Conservation (phyloP, 2,888 invertebrate species). For the Lasioglossum malachurum region DNA sequence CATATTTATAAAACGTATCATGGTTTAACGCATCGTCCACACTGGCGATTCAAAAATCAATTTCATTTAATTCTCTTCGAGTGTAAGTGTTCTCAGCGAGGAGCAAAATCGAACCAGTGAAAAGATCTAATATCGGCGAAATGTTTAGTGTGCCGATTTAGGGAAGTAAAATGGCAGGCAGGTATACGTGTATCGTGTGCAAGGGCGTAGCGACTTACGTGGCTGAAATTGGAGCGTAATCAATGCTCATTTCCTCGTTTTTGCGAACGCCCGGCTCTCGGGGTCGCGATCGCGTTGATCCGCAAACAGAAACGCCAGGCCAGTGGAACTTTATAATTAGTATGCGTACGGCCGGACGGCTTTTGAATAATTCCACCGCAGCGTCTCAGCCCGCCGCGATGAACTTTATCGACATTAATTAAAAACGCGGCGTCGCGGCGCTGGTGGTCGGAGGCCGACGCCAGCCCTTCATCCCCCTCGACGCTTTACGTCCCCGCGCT, state of each 20-base stretch:
- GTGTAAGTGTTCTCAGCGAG: too few species aligned
- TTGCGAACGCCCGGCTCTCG: constrained; percentile 51
- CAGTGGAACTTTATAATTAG: constrained; percentile 73
- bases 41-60: too few species aligned
- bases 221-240: constrained; percentile 6
- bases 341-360: constrained; percentile 72
- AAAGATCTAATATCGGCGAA: too few species aligned
- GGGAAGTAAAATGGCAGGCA: not conserved
- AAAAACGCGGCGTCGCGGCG: constrained; percentile 79
- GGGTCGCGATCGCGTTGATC: constrained; percentile 58
- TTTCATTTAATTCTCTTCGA: too few species aligned
- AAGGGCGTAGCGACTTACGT: not conserved
- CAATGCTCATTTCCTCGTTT: constrained; percentile 21
- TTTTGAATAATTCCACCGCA: constrained; percentile 72
- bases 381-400: constrained; percentile 69
- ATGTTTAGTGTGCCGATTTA: not conserved
- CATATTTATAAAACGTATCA: not conserved
- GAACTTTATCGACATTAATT: constrained; percentile 79
- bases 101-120: too few species aligned
- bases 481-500: constrained; percentile 54
- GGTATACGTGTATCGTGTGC: not conserved
- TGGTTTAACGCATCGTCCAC: too few species aligned
- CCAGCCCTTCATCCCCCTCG: constrained; percentile 68
- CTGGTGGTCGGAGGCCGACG: constrained; percentile 34
- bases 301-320: constrained; percentile 67